These are phyloP conservation scores for Sorex fumeus DNA, from an alignment of 2,113 vertebrate species.

Conservation along the genomic window DNA sequence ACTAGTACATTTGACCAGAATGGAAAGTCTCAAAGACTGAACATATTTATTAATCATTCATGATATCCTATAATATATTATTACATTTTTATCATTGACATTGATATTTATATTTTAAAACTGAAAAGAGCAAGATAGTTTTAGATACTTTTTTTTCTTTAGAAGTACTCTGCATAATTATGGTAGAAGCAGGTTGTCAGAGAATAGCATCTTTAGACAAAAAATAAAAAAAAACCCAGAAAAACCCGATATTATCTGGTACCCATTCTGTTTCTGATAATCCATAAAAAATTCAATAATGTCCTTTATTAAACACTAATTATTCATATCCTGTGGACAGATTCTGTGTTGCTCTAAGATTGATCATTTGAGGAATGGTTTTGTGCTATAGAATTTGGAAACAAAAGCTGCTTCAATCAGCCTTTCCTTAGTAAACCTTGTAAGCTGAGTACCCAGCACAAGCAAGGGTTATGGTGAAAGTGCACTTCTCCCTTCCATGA, in stretches of 20 bases:
- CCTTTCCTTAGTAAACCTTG: conserved; percentile 84
- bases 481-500: conserved; percentile 85
- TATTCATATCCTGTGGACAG: conserved; percentile 46
- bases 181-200: background rate
- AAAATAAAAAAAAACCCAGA: background rate
- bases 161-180: background rate
- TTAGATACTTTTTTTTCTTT: background rate
- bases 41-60: background rate
- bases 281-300: conserved; percentile 45
- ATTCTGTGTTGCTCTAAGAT: conserved; percentile 55
- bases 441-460: conserved; percentile 88
- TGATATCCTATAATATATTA: background rate
- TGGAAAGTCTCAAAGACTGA: background rate
- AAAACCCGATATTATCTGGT: background rate
- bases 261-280: background rate
- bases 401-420: conserved; percentile 86
- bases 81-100: background rate
- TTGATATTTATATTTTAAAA: background rate
- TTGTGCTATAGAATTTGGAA: conserved; percentile 85
- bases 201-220: background rate
- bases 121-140: background rate
- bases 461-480: conserved; percentile 82
- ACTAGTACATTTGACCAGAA: background rate
- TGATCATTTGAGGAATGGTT: conserved; percentile 53
- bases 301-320: conserved; percentile 58